These are phyloP conservation scores for Bombus confusus DNA, from an alignment of 1,140 invertebrate species.

Conservation along the genomic window DNA sequence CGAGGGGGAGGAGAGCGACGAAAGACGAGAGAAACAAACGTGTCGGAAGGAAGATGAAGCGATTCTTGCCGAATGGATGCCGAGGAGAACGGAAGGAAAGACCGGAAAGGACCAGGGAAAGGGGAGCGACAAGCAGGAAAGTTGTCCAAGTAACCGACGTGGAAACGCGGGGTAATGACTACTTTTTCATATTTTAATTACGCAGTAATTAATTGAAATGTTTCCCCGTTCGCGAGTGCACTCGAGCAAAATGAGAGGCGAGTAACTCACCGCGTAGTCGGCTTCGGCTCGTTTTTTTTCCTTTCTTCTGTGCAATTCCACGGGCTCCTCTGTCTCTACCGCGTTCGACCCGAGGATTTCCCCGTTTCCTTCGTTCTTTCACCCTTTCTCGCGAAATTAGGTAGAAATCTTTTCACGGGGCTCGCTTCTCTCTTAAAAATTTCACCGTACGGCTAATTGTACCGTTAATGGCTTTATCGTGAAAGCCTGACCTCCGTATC, in stretches of 20 bases:
- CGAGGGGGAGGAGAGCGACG: neutral
- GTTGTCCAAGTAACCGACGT: conserved; percentile 66
- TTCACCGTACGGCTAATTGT: conserved; percentile 47
- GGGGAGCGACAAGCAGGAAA: conserved; percentile 41
- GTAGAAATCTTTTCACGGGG: conserved; percentile 41
- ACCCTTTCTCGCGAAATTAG: conserved; percentile 54
- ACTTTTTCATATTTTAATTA: conserved; percentile 77
- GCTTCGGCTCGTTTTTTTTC: conserved; percentile 40
- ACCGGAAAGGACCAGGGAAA: neutral
- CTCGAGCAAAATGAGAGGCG: conserved; percentile 70
- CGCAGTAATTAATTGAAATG: conserved; percentile 76
- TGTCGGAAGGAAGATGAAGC: conserved; percentile 12
- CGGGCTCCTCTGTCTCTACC: conserved; percentile 16
- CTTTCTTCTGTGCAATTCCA: neutral
- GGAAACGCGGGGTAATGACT: conserved; percentile 74
- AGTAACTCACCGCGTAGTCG: conserved; percentile 39
- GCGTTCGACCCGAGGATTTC: conserved; percentile 16
- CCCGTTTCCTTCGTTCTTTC: conserved; percentile 30
- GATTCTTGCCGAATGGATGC: conserved; percentile 34
- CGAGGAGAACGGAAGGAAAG: conserved; percentile 31
- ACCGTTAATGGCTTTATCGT: conserved; percentile 45
- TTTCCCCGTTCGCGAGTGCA: conserved; percentile 60
- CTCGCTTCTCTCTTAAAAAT: conserved; percentile 38
- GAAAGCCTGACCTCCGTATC: conserved; percentile 2
- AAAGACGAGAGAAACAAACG: conserved; percentile 1